Evolutionary conservation across 1,140 invertebrate genomes (phyloP), one percentile per base, ranked within the genome.

Genomic region (Polypedilum vanderplanki): DNA sequence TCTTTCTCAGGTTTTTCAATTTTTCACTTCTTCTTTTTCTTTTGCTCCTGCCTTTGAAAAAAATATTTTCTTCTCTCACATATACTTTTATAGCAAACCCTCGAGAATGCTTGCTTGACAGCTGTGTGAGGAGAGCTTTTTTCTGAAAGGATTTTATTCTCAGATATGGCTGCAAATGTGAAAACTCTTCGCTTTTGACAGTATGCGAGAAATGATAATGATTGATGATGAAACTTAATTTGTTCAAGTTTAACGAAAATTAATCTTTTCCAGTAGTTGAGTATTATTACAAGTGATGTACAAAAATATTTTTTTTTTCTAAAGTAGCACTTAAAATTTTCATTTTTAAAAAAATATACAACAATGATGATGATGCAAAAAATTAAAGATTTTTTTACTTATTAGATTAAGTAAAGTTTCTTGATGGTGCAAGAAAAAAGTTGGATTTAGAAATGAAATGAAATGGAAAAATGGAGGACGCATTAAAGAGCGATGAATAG

Each of bases 211-310:
- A 46, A 70, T 70, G 65, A 70, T 70, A 70, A 70, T 70, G 65
- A 70, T 70, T 70, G 65, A 70, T 70, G 65, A 70, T 70, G 17
- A 10, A 70, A 70, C 65, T 70, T 70, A 70, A 70, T 70, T 70
- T 70, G 17, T 70, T 18, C 65, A 70, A n/a, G 65, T 70, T 70
- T 10, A 70, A 70, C 17, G 20, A 70, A 70, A 18, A 70, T 70
- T 70, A 70, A 70, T 70, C 65, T 70, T 70, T 70, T 70, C n/a
- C 7, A 70, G 65, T 70, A 18, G 65, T 20, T 18, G 18, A 70
- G 20, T 18, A 70, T 70, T 5, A 8, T 3, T 9, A 20, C 46
- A 12, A 18, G 65, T 70, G 65, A 67, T 15, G 64, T 67, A n/a
- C 5, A 33, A 17, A 18, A 70, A 70, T 20, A 70, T 70, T 70